Conservation (phyloP, 2,888 invertebrate genomes). For the Alcis repandata region DNA sequence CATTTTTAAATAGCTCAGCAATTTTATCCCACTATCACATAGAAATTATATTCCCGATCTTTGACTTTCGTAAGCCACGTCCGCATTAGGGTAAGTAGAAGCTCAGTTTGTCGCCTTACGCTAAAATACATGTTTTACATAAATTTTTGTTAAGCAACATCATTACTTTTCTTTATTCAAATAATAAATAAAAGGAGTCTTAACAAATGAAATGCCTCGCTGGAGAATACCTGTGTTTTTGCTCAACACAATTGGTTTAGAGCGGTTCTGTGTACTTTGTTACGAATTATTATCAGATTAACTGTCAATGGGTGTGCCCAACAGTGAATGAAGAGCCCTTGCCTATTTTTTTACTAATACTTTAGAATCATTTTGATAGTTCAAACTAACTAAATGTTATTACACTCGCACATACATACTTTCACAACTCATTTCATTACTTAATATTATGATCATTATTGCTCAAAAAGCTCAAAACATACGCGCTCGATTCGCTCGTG, state of each 20-base stretch:
- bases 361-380: background rate
- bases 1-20: slow-evolving; percentile 58
- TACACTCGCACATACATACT: background rate
- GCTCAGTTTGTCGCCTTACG: too few species aligned
- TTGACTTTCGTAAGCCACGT: slow-evolving; percentile 48
- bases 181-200: too few species aligned
- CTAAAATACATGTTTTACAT: too few species aligned
- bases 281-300: too few species aligned
- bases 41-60: slow-evolving; percentile 68
- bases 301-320: background rate
- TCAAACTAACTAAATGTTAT: too few species aligned
- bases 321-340: background rate
- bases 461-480: slow-evolving; percentile 2
- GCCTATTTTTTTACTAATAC: background rate
- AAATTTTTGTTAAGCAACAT: too few species aligned
- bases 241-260: too few species aligned
- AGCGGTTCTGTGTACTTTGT: too few species aligned
- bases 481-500: background rate
- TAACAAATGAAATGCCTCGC: too few species aligned
- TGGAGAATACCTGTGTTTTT: too few species aligned
- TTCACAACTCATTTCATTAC: background rate
- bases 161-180: too few species aligned
- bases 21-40: slow-evolving; percentile 62
- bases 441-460: background rate
- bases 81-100: slow-evolving; percentile 35